Evolutionary conservation across 2,888 invertebrate species (phyloP), one percentile per base, ranked within the genome.

Genomic region (Byasa hedistus): DNA sequence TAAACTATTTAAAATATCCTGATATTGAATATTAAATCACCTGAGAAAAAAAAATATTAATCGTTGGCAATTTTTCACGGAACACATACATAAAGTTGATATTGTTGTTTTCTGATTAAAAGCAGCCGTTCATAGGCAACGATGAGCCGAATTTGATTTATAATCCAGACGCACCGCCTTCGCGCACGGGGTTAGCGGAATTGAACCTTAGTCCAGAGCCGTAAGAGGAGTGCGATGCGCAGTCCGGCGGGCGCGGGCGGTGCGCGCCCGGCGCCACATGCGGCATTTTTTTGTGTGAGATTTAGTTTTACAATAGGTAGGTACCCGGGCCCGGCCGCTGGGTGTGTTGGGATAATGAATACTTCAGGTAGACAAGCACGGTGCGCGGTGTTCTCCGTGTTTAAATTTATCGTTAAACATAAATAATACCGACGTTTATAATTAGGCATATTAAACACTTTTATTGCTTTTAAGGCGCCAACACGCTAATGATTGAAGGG

Each of bases 61-160:
- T 73, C 75, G 74, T 77, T 81, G 79, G 76, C 76, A 79, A 80
- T 84, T 80, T 82, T 75, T 83, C 79, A 80, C 77, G 74, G 70
- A 73, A 73, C 76, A 76, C 76, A 76, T 81, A 83, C 83, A 85
- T 83, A 87, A 84, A 79, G 80, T 79, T 82, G 85, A 85, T 80
- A 80, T 81, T 80, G 78, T 81, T 81, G 80, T 83, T 81, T 81
- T 77, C 86, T 89, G 86, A 88, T 86, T 87, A 88, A 89, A 87
- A 88, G 88, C 86, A 86, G 79, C 77, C 82, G 84, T 88, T 85
- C 83, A 76, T 80, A 77, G 81, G 82, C 79, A 79, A 79, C 79
- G 76, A 79, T 78, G 80, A 79, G 79, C 83, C 83, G 82, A 84
- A 87, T 86, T 89, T 91, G 90, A 90, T 90, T 89, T 89, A 90